These are phyloP conservation scores for Ovis canadensis DNA, from an alignment of 2,113 vertebrate species.

Conservation along the genomic window DNA sequence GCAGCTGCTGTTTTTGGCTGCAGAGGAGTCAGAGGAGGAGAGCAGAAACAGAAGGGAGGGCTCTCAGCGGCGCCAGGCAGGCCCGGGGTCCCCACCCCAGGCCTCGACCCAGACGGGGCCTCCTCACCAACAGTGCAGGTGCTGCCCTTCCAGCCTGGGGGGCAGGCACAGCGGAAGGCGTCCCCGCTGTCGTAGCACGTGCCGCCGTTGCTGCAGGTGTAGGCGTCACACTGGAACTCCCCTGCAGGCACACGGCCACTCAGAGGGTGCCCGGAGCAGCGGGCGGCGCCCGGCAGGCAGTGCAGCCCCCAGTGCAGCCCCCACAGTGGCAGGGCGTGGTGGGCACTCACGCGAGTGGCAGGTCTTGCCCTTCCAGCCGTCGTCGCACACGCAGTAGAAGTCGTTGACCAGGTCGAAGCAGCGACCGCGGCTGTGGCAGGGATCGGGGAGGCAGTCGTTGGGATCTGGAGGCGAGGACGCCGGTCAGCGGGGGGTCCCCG, in stretches of 20 bases:
- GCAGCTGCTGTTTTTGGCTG: conserved; percentile 93
- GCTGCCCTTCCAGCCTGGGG: conserved; percentile 89
- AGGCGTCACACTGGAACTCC: conserved; percentile 93
- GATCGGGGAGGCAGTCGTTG: conserved; percentile 91
- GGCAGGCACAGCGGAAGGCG: conserved; percentile 90
- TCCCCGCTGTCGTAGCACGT: conserved; percentile 93
- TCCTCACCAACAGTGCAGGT: conserved; percentile 91
- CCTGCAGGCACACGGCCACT: conserved; percentile 73
- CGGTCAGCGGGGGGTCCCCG: conserved; percentile 37
- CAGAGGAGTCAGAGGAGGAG: rapidly evolving
- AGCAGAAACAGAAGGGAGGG: rapidly evolving
- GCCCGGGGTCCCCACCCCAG: rapidly evolving
- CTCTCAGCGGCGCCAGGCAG: rapidly evolving
- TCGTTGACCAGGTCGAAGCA: conserved; percentile 92
- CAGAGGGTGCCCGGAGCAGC: rapidly evolving
- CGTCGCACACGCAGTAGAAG: conserved; percentile 91
- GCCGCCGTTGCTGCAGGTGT: conserved; percentile 93
- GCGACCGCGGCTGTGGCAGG: conserved; percentile 90
- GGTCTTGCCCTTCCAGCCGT: conserved; percentile 96
- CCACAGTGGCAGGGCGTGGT: not conserved
- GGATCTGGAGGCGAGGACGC: conserved; percentile 82
- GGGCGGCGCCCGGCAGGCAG: rapidly evolving
- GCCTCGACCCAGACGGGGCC: rapidly evolving
- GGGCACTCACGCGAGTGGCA: conserved; percentile 92
- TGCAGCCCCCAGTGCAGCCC: not conserved